phyloP scores from a whole-genome alignment of 2,113 vertebrate species.

The Dromas ardeola region DNA sequence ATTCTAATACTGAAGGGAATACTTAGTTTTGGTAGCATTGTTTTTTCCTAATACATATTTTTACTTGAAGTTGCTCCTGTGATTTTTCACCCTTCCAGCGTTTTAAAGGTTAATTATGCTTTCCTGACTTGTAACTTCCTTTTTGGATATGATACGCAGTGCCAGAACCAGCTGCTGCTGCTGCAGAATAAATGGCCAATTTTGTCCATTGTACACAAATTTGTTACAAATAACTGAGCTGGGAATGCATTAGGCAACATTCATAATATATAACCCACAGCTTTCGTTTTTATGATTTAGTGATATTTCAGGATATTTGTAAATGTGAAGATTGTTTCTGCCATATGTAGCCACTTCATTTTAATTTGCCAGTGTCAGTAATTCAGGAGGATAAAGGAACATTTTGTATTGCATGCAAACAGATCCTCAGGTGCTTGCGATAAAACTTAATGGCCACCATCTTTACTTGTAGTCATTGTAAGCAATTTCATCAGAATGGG shows the following conservation, averaged over 20 bases:
- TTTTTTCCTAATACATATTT: background rate
- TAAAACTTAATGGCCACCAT: constrained; percentile 87
- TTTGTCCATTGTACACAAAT: constrained; percentile 81
- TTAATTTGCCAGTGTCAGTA: constrained; percentile 90
- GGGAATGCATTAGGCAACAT: constrained; percentile 79
- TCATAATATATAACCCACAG: constrained; percentile 83
- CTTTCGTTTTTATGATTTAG: constrained; percentile 85
- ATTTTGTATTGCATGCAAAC: constrained; percentile 78
- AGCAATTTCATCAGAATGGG: constrained; percentile 85
- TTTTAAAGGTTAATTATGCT: constrained; percentile 76
- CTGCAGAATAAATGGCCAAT: constrained; percentile 83
- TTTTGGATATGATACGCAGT: constrained; percentile 69
- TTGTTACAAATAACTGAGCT: constrained; percentile 84
- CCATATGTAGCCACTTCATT: constrained; percentile 90
- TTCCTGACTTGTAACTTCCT: constrained; percentile 63
- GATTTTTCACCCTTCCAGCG: constrained; percentile 65
- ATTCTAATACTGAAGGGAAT: background rate
- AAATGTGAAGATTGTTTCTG: constrained; percentile 83
- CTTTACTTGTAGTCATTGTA: constrained; percentile 84
- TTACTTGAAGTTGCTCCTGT: constrained; percentile 11
- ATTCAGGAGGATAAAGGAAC: constrained; percentile 81
- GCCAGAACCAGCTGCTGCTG: constrained; percentile 81
- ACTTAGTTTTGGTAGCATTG: background rate
- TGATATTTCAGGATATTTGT: constrained; percentile 86
- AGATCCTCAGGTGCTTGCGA: constrained; percentile 84